Percentiles rank a stretch among this genome's conserved stretches.
phyloP scores from a whole-genome alignment of 2,888 invertebrate genomes.

The Autographa pulchrina region DNA sequence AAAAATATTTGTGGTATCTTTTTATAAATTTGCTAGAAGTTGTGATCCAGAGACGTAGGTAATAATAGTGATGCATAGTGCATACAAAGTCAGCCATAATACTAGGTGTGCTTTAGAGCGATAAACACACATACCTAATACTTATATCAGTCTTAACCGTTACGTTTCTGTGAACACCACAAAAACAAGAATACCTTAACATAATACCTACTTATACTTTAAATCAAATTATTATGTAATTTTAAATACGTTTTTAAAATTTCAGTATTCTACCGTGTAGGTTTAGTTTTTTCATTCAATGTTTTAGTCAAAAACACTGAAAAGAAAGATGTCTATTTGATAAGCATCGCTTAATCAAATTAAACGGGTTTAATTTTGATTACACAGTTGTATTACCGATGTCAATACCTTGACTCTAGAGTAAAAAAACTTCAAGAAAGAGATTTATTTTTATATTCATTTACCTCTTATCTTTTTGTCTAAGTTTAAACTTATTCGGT shows the following conservation, averaged over 20 bases:
- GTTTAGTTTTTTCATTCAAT: background rate
- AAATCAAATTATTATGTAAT: background rate
- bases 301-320: background rate
- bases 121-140: background rate
- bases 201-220: background rate
- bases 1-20: no score
- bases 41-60: background rate
- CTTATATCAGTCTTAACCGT: background rate
- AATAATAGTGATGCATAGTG: background rate
- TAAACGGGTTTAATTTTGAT: conserved; percentile 1
- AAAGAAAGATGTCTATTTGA: background rate
- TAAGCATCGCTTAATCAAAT: conserved; percentile 1
- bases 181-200: conserved; percentile 13
- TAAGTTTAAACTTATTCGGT: no score
- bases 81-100: conserved; percentile 4
- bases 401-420: background rate
- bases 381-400: background rate
- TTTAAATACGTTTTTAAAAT: background rate
- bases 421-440: background rate
- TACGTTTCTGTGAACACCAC: conserved; percentile 10
- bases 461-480: no score
- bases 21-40: background rate
- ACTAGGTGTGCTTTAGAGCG: conserved; percentile 3
- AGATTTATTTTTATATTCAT: background rate
- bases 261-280: background rate